Conservation (phyloP, 2,797 vertebrate genomes). For the Nyctalus aviator region DNA sequence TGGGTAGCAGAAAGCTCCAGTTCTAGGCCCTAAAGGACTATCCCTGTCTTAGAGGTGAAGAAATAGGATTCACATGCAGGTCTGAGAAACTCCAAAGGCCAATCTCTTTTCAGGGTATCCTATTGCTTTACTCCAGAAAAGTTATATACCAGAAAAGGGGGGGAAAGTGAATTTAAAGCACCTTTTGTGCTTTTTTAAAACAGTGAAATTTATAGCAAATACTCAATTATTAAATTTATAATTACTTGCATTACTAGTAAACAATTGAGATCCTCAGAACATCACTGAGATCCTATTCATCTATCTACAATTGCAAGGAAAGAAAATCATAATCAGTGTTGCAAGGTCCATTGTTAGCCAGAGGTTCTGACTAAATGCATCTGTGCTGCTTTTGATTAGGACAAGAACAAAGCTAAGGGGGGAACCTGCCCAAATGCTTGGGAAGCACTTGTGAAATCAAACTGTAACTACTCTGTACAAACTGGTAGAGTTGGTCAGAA, state of each 20-base stretch:
- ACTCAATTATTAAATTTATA: neutral
- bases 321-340: neutral
- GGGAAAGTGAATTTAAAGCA: neutral
- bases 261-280: neutral
- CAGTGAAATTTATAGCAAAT: neutral
- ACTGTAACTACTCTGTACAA: neutral
- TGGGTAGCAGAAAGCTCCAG: neutral
- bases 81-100: neutral
- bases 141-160: too few relatives aligned
- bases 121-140: neutral
- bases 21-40: rapidly evolving
- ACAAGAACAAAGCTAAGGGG: neutral
- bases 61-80: neutral
- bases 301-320: neutral
- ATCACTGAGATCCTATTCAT: too few relatives aligned
- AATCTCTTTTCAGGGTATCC: neutral
- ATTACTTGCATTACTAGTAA: neutral
- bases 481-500: neutral
- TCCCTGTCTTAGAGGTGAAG: neutral
- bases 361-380: neutral
- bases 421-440: neutral
- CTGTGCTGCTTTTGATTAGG: neutral
- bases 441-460: neutral
- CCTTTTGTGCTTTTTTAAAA: neutral
- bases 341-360: neutral